Percentiles rank a stretch among this genome's conserved stretches.
phyloP scores from a whole-genome alignment of 2,113 vertebrate genomes.

The Gallinago undulata region DNA sequence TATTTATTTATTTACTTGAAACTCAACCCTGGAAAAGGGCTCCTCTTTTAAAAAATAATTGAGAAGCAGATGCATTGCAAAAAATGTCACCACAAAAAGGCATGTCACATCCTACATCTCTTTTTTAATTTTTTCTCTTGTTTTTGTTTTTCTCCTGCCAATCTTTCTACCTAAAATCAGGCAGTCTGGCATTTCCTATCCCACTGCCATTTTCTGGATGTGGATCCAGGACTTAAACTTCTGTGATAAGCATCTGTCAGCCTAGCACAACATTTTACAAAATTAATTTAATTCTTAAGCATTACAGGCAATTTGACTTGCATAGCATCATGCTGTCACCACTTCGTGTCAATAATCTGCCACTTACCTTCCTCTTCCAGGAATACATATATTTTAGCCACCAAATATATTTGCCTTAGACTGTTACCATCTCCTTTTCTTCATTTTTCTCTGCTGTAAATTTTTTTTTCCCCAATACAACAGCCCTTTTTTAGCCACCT shows the following conservation, averaged over 20 bases:
- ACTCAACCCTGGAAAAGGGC: neutral
- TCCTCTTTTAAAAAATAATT: neutral
- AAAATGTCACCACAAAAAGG: neutral
- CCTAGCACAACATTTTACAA: neutral
- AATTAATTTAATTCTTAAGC: slow-evolving; percentile 2
- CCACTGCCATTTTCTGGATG: neutral
- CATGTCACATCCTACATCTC: neutral
- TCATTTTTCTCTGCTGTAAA: neutral
- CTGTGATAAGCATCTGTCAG: neutral
- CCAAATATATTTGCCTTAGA: neutral
- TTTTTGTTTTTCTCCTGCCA: neutral
- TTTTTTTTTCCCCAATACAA: neutral
- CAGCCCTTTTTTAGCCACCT: neutral
- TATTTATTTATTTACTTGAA: neutral
- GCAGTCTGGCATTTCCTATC: neutral
- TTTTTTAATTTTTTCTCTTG: neutral
- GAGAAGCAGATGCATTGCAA: neutral
- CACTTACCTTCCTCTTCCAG: neutral
- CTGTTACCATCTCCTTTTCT: neutral
- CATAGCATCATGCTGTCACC: neutral
- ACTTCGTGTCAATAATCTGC: neutral
- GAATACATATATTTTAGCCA: neutral
- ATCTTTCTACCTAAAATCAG: neutral
- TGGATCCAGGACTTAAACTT: neutral
- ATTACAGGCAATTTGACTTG: neutral